These are phyloP conservation scores for Drosophila pullipes DNA, from an alignment of 2,888 invertebrate genomes.

Conservation along the genomic window DNA sequence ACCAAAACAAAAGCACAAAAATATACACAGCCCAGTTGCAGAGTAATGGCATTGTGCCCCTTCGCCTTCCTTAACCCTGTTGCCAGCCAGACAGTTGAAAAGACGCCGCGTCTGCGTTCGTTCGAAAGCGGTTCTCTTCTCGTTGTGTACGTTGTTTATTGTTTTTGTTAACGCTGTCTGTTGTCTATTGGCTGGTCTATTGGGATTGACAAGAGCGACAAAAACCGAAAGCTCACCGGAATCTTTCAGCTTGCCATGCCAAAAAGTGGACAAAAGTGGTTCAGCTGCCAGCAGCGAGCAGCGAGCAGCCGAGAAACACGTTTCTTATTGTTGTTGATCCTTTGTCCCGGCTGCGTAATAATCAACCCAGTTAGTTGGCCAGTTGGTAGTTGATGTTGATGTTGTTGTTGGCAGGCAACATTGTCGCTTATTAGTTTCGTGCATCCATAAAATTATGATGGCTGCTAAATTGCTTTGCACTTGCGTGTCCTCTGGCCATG, in stretches of 20 bases:
- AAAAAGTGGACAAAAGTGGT: conserved; percentile 31
- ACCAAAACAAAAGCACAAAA: conserved; percentile 79
- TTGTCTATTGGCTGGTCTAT: conserved; percentile 23
- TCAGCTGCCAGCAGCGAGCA: conserved; percentile 42
- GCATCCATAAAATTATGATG: conserved; percentile 64
- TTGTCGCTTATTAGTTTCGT: conserved; percentile 64
- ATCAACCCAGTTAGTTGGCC: conserved; percentile 19
- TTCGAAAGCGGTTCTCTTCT: conserved; percentile 25
- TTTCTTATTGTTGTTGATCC: conserved; percentile 38
- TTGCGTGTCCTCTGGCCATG: conserved; percentile 58
- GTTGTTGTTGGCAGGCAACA: conserved; percentile 16
- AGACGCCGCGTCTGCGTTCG: conserved; percentile 39
- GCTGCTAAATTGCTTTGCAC: conserved; percentile 52
- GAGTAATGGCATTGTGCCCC: conserved; percentile 19
- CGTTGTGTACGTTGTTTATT: not conserved
- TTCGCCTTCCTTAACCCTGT: conserved; percentile 21
- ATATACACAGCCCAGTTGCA: conserved; percentile 52
- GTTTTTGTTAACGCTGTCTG: not conserved
- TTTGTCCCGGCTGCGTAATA: conserved; percentile 29
- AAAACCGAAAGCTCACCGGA: conserved; percentile 25
- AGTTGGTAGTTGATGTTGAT: conserved; percentile 10
- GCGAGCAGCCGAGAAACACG: conserved; percentile 26
- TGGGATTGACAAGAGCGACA: conserved; percentile 7
- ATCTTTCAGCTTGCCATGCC: conserved; percentile 24
- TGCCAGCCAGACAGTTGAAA: conserved; percentile 28